Evolutionary conservation across 2,797 vertebrate species (phyloP), one percentile per base, ranked within the genome.

Genomic region (Enteromius viviparus): DNA sequence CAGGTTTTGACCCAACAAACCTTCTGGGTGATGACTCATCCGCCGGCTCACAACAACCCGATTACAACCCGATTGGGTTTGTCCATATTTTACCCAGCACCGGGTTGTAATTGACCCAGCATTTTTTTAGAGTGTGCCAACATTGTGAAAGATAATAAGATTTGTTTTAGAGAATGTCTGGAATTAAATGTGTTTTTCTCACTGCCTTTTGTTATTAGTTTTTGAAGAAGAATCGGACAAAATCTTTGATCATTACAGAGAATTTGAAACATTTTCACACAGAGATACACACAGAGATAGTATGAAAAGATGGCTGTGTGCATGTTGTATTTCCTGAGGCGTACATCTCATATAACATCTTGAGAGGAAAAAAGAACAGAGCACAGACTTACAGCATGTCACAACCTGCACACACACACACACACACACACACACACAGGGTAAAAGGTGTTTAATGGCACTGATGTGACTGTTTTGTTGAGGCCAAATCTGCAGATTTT

Each of bases 401-500:
- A 58, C 34, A 76, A 40, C 74, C 53, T 76, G 74, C 75, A 72
- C 60, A 71, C 65, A 84, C 87, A 89, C 90, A 85, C 89, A 70
- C 88, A 87, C 62, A 37, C 62, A 70, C 77, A 66, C 68, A 32
- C 51, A 32, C 82, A 32, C 76, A 47, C 76, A 51, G 78, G 81
- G 84, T 85, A 29, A 79, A 66, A 78, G 58, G 83, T 79, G 64
- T 79, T 82, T 79, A 79, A 82, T 78, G 74, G 64, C 49, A 66
- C 51, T 68, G 45, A 77, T 79, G 85, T 49, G 85, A 40, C 75
- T 72, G 80, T 80, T 76, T 80, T 78, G 81, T 84, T 23, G 66
- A 81, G 32, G 84, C 64, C 79, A 82, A 86, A 80, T 77, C 84
- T 77, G 77, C 84, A 84, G 82, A 85, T 88, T 89, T 82, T 90